A percentile compares a stretch with the other conserved stretches of the same genome.
Conservation (phyloP, 2,113 vertebrate species). For the Alethe castanea region DNA sequence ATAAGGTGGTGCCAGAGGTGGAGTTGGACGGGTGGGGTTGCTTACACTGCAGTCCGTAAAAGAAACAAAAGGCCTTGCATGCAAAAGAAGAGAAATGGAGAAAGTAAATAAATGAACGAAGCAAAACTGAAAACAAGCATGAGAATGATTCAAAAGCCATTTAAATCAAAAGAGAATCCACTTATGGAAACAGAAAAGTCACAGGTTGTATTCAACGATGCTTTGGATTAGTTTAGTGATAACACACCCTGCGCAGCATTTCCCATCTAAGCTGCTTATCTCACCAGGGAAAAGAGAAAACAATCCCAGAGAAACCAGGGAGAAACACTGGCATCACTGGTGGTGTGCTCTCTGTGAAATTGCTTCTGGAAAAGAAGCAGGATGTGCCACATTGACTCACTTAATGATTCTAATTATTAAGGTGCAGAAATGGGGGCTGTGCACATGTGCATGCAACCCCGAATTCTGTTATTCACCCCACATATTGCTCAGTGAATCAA, state of each 20-base stretch:
- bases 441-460: not conserved
- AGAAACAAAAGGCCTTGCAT: conserved; percentile 96
- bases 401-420: not conserved
- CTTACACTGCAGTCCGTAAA: conserved; percentile 88
- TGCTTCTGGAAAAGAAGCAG: not conserved
- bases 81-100: conserved; percentile 71
- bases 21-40: conserved; percentile 87
- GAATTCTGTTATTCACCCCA: not conserved
- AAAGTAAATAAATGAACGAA: conserved; percentile 39
- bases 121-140: conserved; percentile 24
- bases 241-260: not conserved
- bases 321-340: not conserved
- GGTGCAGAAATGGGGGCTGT: not conserved
- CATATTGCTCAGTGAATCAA: not conserved
- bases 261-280: not conserved
- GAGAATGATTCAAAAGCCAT: conserved; percentile 28
- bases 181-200: conserved; percentile 33
- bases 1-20: conserved; percentile 89
- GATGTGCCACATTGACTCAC: not conserved
- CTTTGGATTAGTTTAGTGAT: not conserved
- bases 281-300: not conserved
- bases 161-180: conserved; percentile 11
- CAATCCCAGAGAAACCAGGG: not conserved
- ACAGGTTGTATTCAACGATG: not conserved
- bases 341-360: not conserved